Conservation (phyloP, 2,888 invertebrate genomes). For the Pherbina coryleti region DNA sequence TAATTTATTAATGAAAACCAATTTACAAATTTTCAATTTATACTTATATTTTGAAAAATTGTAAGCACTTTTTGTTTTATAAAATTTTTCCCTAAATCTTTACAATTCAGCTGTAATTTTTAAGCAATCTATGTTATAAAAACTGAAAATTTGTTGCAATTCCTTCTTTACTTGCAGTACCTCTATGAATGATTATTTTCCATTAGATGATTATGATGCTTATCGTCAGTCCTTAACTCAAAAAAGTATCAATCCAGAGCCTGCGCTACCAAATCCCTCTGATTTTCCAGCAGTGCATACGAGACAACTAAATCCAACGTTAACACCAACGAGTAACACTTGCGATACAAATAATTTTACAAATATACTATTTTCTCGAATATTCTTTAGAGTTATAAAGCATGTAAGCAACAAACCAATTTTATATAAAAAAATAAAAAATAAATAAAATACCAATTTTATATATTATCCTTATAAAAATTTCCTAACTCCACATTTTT, state of each 20-base stretch:
- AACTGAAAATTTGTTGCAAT: too few species aligned
- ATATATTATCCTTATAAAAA: neutral
- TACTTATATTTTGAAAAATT: too few species aligned
- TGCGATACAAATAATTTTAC: neutral
- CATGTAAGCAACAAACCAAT: too few species aligned
- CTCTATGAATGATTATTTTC: neutral
- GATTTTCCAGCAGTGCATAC: neutral
- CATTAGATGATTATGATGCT: neutral
- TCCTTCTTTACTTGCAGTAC: neutral
- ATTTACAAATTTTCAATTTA: too few species aligned
- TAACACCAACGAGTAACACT: neutral
- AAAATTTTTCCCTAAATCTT: too few species aligned
- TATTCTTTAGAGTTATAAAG: constrained; percentile 17
- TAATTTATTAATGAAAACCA: too few species aligned
- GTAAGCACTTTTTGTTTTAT: too few species aligned
- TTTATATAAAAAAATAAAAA: too few species aligned
- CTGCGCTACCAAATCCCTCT: neutral
- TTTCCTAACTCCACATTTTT: neutral
- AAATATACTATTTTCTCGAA: constrained; percentile 2
- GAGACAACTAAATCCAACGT: neutral
- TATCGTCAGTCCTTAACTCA: neutral
- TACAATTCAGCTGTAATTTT: too few species aligned
- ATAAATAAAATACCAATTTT: too few species aligned
- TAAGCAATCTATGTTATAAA: too few species aligned
- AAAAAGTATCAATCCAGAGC: neutral